A percentile compares a stretch with the other conserved stretches of the same genome.
Evolutionary conservation across 1,140 invertebrate species (phyloP).

Genomic region (Leptopilina boulardi): DNA sequence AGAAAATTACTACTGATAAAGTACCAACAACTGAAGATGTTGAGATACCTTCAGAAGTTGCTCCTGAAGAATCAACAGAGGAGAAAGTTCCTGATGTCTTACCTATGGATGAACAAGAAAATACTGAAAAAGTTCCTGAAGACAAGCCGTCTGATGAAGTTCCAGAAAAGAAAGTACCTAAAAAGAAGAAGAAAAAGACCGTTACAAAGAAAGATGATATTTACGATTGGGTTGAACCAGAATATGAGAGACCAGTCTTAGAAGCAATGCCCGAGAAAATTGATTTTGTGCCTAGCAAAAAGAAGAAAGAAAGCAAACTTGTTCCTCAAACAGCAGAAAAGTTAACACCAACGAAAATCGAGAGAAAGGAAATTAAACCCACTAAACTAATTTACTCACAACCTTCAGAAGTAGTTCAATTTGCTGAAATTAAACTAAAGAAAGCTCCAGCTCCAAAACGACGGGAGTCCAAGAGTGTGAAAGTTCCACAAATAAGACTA

Average conservation of each 20-base stretch:
- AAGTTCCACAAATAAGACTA: constrained; percentile 80
- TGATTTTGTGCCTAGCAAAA: constrained; percentile 69
- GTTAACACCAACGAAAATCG: constrained; percentile 68
- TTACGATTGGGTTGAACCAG: constrained; percentile 74
- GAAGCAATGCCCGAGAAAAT: constrained; percentile 74
- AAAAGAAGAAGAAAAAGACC: constrained; percentile 31
- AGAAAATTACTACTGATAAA: too few species aligned
- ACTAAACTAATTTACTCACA: constrained; percentile 73
- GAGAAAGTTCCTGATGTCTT: background rate
- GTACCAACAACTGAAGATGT: constrained; percentile 29
- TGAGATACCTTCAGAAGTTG: background rate
- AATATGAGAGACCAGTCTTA: constrained; percentile 73
- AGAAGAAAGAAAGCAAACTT: constrained; percentile 68
- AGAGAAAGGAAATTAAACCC: constrained; percentile 73
- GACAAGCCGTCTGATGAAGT: constrained; percentile 38
- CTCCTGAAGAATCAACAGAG: background rate
- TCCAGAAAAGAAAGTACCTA: constrained; percentile 14
- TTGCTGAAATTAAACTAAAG: constrained; percentile 80
- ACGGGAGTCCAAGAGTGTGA: constrained; percentile 72
- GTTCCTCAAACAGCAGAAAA: constrained; percentile 58
- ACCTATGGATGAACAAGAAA: background rate
- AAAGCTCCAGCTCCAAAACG: constrained; percentile 77
- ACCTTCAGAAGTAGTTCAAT: constrained; percentile 75
- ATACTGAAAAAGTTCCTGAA: constrained; percentile 39
- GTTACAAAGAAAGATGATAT: constrained; percentile 70